Evolutionary conservation across 2,113 vertebrate species (phyloP).

Genomic region (Dascyllus trimaculatus): DNA sequence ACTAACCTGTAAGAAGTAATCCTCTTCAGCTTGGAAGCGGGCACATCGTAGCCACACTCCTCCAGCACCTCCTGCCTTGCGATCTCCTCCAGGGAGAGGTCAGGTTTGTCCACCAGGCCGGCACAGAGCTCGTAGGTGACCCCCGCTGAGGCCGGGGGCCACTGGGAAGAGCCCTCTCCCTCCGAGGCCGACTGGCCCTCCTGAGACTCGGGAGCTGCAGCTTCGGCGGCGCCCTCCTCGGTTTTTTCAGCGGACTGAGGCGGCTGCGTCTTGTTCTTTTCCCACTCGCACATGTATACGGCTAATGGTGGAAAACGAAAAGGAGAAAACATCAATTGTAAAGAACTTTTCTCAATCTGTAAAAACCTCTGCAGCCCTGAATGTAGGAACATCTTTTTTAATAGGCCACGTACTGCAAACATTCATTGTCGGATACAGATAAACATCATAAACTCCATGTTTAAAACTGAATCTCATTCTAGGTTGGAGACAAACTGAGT

Average conservation of each 20-base stretch:
- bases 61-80: constrained; percentile 92
- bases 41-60: constrained; percentile 92
- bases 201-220: constrained; percentile 58
- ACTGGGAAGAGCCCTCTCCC: constrained; percentile 48
- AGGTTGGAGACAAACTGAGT: constrained; percentile 43
- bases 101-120: constrained; percentile 92
- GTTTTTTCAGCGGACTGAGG: constrained; percentile 65
- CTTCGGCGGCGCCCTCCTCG: constrained; percentile 61
- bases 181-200: constrained; percentile 60
- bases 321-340: not conserved
- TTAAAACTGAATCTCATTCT: constrained; percentile 32
- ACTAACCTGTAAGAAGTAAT: constrained; percentile 91
- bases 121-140: constrained; percentile 94
- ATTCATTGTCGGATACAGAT: constrained; percentile 15
- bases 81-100: constrained; percentile 91
- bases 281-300: constrained; percentile 92
- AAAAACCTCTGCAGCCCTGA: no score
- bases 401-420: not conserved
- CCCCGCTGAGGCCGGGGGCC: constrained; percentile 86
- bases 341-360: not conserved
- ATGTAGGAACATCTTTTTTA: no score
- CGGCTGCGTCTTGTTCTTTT: constrained; percentile 80
- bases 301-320: constrained; percentile 78
- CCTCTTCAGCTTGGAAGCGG: constrained; percentile 82
- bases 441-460: constrained; percentile 7